Percentiles rank a stretch among this genome's conserved stretches.
phyloP scores from a whole-genome alignment of 2,797 vertebrate genomes.

The Eulemur albifrons region DNA sequence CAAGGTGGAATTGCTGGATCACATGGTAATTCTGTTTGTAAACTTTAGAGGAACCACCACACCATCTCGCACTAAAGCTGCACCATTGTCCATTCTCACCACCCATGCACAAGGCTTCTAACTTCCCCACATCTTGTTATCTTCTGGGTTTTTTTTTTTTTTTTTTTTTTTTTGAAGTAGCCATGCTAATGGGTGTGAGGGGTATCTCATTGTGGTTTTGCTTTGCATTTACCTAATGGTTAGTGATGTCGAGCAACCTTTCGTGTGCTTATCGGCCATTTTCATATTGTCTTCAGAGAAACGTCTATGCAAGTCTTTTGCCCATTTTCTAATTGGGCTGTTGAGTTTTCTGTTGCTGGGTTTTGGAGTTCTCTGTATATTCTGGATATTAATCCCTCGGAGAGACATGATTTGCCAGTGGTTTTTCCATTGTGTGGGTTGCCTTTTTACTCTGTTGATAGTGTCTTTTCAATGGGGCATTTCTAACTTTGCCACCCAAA shows the following conservation, averaged over 20 bases:
- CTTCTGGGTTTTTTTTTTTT: neutral
- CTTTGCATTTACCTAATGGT: neutral
- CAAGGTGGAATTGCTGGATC: neutral
- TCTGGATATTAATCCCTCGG: neutral
- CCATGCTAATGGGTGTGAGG: neutral
- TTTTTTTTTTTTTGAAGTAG: neutral
- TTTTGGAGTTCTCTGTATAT: neutral
- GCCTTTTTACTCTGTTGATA: neutral
- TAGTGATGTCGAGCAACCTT: neutral
- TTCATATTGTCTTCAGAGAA: neutral
- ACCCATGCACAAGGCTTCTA: fast-evolving
- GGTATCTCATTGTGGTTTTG: neutral
- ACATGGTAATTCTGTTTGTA: fast-evolving
- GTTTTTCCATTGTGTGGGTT: neutral
- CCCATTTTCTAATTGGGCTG: neutral
- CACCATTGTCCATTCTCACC: neutral
- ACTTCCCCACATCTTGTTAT: fast-evolving
- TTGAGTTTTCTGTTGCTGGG: neutral
- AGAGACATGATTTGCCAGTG: neutral
- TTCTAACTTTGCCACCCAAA: neutral
- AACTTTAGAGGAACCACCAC: neutral
- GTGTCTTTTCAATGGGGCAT: neutral
- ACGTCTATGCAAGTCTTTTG: neutral
- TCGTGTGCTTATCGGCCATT: neutral
- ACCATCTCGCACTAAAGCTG: neutral